These are phyloP conservation scores for Phalacrocorax carbo DNA, from an alignment of 2,113 vertebrate genomes.

Conservation along the genomic window DNA sequence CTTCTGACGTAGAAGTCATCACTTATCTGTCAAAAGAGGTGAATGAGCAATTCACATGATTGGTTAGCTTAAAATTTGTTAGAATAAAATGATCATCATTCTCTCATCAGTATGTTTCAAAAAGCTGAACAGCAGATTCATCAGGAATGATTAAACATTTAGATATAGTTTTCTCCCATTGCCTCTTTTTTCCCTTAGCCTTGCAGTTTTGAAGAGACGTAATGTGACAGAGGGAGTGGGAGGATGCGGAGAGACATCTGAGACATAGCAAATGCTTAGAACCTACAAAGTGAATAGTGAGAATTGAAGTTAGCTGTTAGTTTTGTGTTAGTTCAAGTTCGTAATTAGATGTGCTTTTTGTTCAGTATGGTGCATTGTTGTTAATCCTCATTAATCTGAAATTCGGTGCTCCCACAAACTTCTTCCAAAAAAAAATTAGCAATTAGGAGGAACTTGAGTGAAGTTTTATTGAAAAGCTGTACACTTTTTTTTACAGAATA, in stretches of 20 bases:
- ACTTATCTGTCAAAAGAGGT: constrained; percentile 35
- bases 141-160: constrained; percentile 69
- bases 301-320: background rate
- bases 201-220: constrained; percentile 41
- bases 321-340: background rate
- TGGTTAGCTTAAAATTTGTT: constrained; percentile 51
- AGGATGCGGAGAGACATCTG: background rate
- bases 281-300: background rate
- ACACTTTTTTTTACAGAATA: background rate
- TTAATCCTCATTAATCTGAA: background rate
- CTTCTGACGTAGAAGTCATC: constrained; percentile 33
- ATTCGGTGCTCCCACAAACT: background rate
- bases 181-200: constrained; percentile 22
- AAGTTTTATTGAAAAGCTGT: background rate
- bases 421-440: background rate
- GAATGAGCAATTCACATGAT: constrained; percentile 53
- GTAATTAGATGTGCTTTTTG: constrained; percentile 1
- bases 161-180: constrained; percentile 58
- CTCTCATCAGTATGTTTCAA: constrained; percentile 48
- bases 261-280: background rate
- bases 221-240: background rate
- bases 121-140: constrained; percentile 52
- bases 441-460: background rate
- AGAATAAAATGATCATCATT: constrained; percentile 38
- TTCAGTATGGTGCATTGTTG: background rate